Conservation (phyloP, 2,888 invertebrate species). For the Scaptomyza caliginosa region DNA sequence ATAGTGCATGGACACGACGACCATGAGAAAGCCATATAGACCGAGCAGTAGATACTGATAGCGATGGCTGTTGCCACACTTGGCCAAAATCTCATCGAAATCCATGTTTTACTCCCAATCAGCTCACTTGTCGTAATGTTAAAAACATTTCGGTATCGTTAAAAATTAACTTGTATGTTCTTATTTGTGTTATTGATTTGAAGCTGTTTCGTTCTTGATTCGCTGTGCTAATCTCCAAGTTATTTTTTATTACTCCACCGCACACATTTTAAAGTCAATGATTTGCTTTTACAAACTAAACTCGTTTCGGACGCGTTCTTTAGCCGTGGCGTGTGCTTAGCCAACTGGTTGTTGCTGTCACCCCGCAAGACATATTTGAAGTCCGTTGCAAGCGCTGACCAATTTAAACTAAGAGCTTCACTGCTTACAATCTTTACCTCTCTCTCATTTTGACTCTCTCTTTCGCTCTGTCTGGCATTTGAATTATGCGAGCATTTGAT, state of each 20-base stretch:
- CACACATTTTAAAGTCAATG: slow-evolving; percentile 5
- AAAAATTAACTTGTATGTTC: no score
- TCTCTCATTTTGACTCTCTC: not conserved
- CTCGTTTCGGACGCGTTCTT: slow-evolving; percentile 57
- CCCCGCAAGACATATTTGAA: slow-evolving; percentile 5
- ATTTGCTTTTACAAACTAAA: slow-evolving; percentile 34
- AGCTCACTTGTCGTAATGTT: slow-evolving; percentile 23
- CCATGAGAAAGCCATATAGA: slow-evolving; percentile 85
- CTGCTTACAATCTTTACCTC: not conserved
- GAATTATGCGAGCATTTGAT: slow-evolving; percentile 31
- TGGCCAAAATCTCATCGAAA: slow-evolving; percentile 85
- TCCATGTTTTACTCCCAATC: slow-evolving; percentile 66
- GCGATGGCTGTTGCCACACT: slow-evolving; percentile 85
- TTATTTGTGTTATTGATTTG: not conserved
- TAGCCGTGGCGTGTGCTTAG: slow-evolving; percentile 32
- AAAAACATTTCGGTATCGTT: slow-evolving; percentile 32
- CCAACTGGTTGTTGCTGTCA: slow-evolving; percentile 53
- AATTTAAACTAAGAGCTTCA: slow-evolving; percentile 1
- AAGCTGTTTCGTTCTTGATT: not conserved
- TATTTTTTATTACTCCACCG: slow-evolving; percentile 6
- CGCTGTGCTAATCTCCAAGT: slow-evolving; percentile 19
- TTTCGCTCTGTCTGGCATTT: slow-evolving; percentile 26
- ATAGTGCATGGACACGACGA: slow-evolving; percentile 85
- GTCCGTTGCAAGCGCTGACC: slow-evolving; percentile 1
- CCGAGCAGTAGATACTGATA: slow-evolving; percentile 85